phyloP scores from a whole-genome alignment of 2,888 invertebrate species.

The Zaprionus lineosus region DNA sequence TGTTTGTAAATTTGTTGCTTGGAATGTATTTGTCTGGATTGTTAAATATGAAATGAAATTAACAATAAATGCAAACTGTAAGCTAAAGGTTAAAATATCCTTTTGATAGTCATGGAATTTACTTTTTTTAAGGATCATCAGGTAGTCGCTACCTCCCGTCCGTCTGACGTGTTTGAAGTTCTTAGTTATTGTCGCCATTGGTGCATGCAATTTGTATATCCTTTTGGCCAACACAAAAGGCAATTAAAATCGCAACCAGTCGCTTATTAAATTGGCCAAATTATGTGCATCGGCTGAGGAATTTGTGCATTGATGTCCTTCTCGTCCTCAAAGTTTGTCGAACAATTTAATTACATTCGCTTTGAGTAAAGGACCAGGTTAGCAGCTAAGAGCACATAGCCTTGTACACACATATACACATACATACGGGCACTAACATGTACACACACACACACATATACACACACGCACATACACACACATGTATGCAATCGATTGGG shows the following conservation, averaged over 20 bases:
- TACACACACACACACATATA: not conserved
- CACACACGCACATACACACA: not conserved
- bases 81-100: no score
- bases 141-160: no score
- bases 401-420: not conserved
- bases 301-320: slow-evolving; percentile 51
- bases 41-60: no score
- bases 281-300: slow-evolving; percentile 51
- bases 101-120: no score
- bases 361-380: slow-evolving; percentile 11
- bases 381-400: not conserved
- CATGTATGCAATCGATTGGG: not conserved
- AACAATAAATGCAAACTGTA: no score
- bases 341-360: slow-evolving; percentile 48
- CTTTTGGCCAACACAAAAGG: slow-evolving; percentile 27
- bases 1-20: no score
- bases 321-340: slow-evolving; percentile 35
- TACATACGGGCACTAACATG: not conserved
- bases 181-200: slow-evolving; percentile 26
- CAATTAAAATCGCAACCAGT: slow-evolving; percentile 58
- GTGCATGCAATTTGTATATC: slow-evolving; percentile 37
- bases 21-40: no score
- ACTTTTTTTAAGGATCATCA: no score
- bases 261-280: slow-evolving; percentile 58
- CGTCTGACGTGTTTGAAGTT: slow-evolving; percentile 18